Conservation (phyloP, 2,797 vertebrate genomes). For the Tangara arthus region DNA sequence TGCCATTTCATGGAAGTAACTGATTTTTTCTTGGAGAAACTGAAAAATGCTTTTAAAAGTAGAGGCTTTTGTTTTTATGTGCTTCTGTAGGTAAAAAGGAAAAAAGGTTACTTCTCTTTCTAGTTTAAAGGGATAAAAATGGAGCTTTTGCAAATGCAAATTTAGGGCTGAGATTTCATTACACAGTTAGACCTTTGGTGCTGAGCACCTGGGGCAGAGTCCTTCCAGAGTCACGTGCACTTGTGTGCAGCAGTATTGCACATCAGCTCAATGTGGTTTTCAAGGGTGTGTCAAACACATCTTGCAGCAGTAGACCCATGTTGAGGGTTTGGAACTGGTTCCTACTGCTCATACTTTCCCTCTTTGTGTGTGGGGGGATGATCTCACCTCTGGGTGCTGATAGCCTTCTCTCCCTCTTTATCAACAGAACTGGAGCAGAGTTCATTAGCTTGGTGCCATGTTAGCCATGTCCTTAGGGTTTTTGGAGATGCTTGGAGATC, state of each 20-base stretch:
- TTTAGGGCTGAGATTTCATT: not conserved
- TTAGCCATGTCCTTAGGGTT: not conserved
- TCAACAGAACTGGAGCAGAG: not conserved
- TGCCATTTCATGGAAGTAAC: not conserved
- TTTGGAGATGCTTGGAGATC: not conserved
- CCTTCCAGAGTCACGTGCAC: not conserved
- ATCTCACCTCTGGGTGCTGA: not conserved
- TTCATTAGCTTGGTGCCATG: not conserved
- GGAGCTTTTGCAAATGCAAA: not conserved
- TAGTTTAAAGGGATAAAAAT: not conserved
- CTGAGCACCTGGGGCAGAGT: not conserved
- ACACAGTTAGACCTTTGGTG: not conserved
- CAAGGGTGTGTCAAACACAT: not conserved
- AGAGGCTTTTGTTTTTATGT: not conserved
- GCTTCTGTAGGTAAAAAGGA: not conserved
- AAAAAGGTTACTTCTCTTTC: not conserved
- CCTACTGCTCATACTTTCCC: not conserved
- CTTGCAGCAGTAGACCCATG: not conserved
- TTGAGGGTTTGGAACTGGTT: not conserved
- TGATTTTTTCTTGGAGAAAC: not conserved
- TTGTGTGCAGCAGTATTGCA: not conserved
- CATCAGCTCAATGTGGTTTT: fast-evolving
- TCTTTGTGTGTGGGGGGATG: not conserved
- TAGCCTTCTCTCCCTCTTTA: not conserved
- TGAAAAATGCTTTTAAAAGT: not conserved